phyloP scores from a whole-genome alignment of 2,888 invertebrate species.

The Parelbella ahira region DNA sequence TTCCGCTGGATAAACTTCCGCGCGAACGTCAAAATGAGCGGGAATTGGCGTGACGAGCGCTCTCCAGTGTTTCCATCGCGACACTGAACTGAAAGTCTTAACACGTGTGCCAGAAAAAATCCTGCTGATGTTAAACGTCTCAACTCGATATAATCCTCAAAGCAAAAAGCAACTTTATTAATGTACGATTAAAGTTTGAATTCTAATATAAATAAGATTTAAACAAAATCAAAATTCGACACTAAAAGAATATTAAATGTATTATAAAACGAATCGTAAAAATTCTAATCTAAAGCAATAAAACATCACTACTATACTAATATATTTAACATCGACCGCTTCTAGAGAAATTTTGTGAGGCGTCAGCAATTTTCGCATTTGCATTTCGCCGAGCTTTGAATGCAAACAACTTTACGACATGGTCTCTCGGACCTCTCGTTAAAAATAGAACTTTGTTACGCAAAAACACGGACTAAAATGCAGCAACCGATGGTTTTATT shows the following conservation, averaged over 20 bases:
- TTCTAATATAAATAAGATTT: constrained; percentile 18
- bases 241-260: no score
- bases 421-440: constrained; percentile 1
- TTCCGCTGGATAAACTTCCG: constrained; percentile 35
- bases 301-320: constrained; percentile 11
- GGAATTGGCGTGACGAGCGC: constrained; percentile 40
- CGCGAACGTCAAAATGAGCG: constrained; percentile 36
- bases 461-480: constrained; percentile 9
- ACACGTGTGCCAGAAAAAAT: constrained; percentile 56
- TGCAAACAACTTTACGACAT: constrained; percentile 32
- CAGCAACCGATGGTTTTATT: constrained; percentile 20
- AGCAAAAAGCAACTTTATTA: constrained; percentile 21
- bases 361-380: constrained; percentile 41
- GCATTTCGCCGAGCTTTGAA: constrained; percentile 38
- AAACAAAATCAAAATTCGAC: constrained; percentile 26
- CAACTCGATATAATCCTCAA: constrained; percentile 17
- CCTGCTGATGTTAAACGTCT: constrained; percentile 30
- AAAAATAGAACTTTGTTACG: constrained; percentile 28
- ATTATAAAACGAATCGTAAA: constrained; percentile 19
- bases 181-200: constrained; percentile 14
- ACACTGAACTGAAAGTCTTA: constrained; percentile 57
- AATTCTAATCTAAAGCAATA: constrained; percentile 12
- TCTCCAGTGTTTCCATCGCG: constrained; percentile 49
- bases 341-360: constrained; percentile 41
- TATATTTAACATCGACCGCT: neutral